Evolutionary conservation across 2,888 invertebrate species (phyloP).

Genomic region (Crepidodera aurea): DNA sequence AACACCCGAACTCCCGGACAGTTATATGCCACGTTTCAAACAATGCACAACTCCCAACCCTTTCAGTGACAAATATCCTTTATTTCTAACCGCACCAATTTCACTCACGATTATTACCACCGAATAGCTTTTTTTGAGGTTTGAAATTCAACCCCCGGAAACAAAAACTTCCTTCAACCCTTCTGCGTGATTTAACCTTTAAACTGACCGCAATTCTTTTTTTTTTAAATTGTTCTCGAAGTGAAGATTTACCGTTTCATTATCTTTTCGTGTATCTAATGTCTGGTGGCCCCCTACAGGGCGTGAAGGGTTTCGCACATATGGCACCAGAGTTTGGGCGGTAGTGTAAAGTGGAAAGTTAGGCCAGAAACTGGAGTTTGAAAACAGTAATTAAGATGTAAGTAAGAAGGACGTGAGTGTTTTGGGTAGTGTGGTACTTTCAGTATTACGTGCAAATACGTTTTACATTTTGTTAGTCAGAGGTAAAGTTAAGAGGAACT

Average conservation of each 20-base stretch:
- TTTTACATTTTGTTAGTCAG: too few species aligned
- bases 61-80: not conserved
- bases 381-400: not conserved
- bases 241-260: slow-evolving; percentile 1
- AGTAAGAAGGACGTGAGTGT: too few species aligned
- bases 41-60: not conserved
- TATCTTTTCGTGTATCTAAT: slow-evolving; percentile 1
- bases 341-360: not conserved
- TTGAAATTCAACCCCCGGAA: not conserved
- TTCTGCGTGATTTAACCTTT: not conserved
- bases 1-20: not conserved
- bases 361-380: not conserved
- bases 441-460: too few species aligned
- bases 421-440: too few species aligned
- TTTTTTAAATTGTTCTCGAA: not conserved
- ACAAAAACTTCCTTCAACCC: not conserved
- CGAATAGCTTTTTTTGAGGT: not conserved
- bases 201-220: not conserved
- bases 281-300: not conserved
- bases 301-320: not conserved
- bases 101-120: not conserved
- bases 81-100: not conserved
- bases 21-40: not conserved
- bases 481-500: too few species aligned
- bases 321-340: not conserved